These are phyloP conservation scores for Clarias pachynema DNA, from an alignment of 2,797 vertebrate species.

Conservation along the genomic window DNA sequence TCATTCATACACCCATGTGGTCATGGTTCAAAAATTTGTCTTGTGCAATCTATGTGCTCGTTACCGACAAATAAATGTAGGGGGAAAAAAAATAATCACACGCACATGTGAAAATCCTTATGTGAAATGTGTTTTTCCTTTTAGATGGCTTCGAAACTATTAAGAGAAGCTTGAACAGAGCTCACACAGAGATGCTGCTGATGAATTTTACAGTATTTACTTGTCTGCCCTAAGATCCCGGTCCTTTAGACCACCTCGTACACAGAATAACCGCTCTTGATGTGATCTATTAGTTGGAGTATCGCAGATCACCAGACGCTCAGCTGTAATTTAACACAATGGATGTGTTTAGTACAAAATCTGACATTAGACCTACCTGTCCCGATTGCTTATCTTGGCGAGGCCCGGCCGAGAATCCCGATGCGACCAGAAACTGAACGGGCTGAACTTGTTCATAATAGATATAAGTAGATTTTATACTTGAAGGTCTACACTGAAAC, in stretches of 20 bases:
- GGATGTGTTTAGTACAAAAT: not conserved
- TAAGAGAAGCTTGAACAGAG: too few species aligned
- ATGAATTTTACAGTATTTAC: too few species aligned
- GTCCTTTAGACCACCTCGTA: too few species aligned
- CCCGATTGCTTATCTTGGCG: not conserved
- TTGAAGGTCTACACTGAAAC: conserved; percentile 7
- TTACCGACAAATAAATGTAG: not conserved
- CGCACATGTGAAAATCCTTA: too few species aligned
- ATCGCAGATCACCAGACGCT: not conserved
- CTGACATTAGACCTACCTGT: too few species aligned
- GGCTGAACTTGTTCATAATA: conserved; percentile 10
- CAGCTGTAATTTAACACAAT: not conserved
- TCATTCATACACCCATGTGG: not conserved
- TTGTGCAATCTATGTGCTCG: not conserved
- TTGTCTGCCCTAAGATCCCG: too few species aligned
- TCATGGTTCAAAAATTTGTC: not conserved
- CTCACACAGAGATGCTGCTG: too few species aligned
- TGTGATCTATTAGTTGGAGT: not conserved
- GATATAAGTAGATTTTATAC: conserved; percentile 18
- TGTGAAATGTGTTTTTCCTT: too few species aligned
- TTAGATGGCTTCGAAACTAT: too few species aligned
- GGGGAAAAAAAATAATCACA: not conserved
- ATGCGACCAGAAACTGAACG: not conserved
- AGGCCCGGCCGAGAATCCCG: not conserved
- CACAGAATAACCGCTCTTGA: not conserved